Conservation (phyloP, 2,113 vertebrate species). For the Ochotona curzoniae region DNA sequence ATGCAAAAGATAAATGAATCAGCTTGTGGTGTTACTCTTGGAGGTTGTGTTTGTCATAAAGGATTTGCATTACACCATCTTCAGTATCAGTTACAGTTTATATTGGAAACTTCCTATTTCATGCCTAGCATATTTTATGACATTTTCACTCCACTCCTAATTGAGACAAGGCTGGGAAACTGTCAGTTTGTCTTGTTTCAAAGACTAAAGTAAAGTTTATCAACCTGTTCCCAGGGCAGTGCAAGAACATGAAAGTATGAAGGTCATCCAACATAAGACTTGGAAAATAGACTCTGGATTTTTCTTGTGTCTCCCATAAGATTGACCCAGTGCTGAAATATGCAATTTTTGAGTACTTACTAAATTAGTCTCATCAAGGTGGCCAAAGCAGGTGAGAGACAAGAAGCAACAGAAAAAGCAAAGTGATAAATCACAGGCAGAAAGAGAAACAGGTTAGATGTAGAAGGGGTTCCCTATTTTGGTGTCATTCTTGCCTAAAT, state of each 20-base stretch:
- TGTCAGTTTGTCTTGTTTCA: neutral
- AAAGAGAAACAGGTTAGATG: neutral
- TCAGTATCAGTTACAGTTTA: slow-evolving; percentile 38
- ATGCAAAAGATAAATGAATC: slow-evolving; percentile 18
- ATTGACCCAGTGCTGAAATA: neutral
- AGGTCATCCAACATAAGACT: neutral
- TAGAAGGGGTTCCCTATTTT: neutral
- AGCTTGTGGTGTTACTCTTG: slow-evolving; percentile 29
- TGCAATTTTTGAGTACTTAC: neutral
- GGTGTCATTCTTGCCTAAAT: slow-evolving; percentile 10
- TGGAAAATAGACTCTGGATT: neutral
- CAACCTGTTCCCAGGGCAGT: slow-evolving; percentile 20
- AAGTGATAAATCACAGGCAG: slow-evolving; percentile 3
- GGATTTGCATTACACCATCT: slow-evolving; percentile 40
- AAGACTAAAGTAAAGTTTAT: neutral
- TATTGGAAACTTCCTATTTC: slow-evolving; percentile 37
- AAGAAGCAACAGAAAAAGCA: neutral
- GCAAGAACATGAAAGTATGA: neutral
- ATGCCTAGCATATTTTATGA: slow-evolving; percentile 29
- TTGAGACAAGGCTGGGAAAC: neutral
- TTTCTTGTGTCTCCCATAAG: neutral
- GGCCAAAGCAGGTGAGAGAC: neutral
- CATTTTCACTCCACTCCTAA: slow-evolving; percentile 31
- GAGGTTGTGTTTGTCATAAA: slow-evolving; percentile 36
- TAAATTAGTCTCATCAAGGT: neutral